phyloP scores from a whole-genome alignment of 2,888 invertebrate species.

The Rhorus exstirpatorius region DNA sequence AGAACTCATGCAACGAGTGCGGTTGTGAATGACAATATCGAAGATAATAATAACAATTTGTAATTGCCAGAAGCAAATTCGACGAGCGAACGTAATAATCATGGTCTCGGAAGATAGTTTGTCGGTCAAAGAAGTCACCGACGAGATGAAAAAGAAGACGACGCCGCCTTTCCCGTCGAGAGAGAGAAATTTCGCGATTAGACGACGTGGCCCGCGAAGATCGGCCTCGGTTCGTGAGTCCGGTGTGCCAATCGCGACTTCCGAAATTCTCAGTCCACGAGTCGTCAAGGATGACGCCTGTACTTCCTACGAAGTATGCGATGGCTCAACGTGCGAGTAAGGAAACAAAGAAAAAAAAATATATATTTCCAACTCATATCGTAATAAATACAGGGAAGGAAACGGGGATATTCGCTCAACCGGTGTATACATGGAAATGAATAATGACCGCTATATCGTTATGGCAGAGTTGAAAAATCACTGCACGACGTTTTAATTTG shows the following conservation, averaged over 20 bases:
- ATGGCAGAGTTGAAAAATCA: no score
- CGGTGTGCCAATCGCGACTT: conserved; percentile 68
- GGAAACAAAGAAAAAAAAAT: conserved; percentile 27
- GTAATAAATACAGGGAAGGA: not conserved
- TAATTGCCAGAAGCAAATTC: conserved; percentile 33
- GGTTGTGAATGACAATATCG: no score
- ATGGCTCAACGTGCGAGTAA: conserved; percentile 67
- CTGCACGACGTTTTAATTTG: no score
- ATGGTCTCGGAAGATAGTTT: conserved; percentile 83
- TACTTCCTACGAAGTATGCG: conserved; percentile 49
- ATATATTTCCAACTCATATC: not conserved
- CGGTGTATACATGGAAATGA: not conserved
- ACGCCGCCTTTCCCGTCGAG: conserved; percentile 90
- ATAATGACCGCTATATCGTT: no score
- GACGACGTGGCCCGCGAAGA: conserved; percentile 86
- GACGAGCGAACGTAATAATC: conserved; percentile 29
- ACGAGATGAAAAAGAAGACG: conserved; percentile 87
- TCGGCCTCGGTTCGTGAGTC: conserved; percentile 72
- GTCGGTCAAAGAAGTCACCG: conserved; percentile 82
- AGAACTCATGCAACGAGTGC: not conserved
- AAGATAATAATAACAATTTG: conserved; percentile 11
- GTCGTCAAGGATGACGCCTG: conserved; percentile 59
- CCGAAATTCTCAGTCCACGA: conserved; percentile 62
- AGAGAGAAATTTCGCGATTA: conserved; percentile 90
- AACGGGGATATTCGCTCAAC: conserved; percentile 10